Evolutionary conservation across 2,113 vertebrate genomes (phyloP).

Genomic region (Amblyopsis rosae): DNA sequence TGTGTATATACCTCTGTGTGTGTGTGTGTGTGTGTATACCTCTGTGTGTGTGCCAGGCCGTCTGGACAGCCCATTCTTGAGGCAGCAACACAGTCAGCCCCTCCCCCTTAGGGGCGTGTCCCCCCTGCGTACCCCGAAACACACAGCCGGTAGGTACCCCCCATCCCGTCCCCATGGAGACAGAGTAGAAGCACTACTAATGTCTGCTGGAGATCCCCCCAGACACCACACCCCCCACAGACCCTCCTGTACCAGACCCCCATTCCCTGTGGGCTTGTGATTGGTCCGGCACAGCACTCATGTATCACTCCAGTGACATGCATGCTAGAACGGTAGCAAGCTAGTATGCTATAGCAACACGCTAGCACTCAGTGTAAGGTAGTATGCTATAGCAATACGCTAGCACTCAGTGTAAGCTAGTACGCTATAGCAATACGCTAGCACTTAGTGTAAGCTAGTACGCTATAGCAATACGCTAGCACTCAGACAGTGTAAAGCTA

Average conservation of each 20-base stretch:
- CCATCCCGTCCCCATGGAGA: not conserved
- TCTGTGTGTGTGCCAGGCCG: slow-evolving; percentile 80
- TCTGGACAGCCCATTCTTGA: slow-evolving; percentile 97
- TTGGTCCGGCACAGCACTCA: too few relatives aligned
- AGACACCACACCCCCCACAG: not conserved
- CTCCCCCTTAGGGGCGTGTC: slow-evolving; percentile 79
- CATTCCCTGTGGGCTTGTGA: too few relatives aligned
- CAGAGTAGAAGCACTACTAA: not conserved
- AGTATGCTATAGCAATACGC: too few relatives aligned
- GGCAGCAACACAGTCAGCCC: slow-evolving; percentile 92
- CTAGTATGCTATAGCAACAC: too few relatives aligned
- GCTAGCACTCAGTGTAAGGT: too few relatives aligned
- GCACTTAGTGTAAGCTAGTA: too few relatives aligned
- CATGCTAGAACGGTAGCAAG: too few relatives aligned
- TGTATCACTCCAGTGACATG: too few relatives aligned
- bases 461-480: too few relatives aligned
- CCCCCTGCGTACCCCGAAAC: slow-evolving; percentile 69
- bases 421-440: too few relatives aligned
- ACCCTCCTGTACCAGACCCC: not conserved
- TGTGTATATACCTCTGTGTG: not conserved
- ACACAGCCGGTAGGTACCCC: slow-evolving; percentile 73
- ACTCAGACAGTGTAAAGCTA: too few relatives aligned
- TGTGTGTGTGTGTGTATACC: not conserved
- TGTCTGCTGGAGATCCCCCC: not conserved
- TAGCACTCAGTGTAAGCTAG: too few relatives aligned